Conservation (phyloP, 2,888 invertebrate genomes). For the Dasysyrphus tricinctus region DNA sequence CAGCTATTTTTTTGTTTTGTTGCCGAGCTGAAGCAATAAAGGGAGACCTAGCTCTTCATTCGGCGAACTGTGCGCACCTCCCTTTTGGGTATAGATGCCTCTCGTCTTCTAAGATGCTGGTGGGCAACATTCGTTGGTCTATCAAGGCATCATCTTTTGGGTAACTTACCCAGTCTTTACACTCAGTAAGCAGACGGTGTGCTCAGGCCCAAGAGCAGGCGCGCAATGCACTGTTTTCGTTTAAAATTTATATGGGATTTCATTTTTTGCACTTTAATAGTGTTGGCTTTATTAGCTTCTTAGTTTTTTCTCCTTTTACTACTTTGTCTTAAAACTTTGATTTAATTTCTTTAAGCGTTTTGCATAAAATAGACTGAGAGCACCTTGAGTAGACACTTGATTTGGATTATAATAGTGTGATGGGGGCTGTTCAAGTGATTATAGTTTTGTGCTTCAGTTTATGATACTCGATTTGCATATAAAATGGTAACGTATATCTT, state of each 20-base stretch:
- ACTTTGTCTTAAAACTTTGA: not conserved
- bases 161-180: not conserved
- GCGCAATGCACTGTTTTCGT: conserved; percentile 13
- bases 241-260: conserved; percentile 34
- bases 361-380: not conserved
- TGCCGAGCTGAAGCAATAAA: conserved; percentile 17
- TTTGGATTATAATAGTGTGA: too few relatives aligned
- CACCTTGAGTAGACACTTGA: not conserved
- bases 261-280: conserved; percentile 17
- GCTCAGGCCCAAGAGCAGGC: not conserved
- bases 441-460: not conserved
- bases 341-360: not conserved
- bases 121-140: conserved; percentile 72
- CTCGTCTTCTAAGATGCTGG: conserved; percentile 32
- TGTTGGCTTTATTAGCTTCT: conserved; percentile 25
- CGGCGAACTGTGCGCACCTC: conserved; percentile 8
- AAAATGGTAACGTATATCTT: not conserved
- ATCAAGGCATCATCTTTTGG: conserved; percentile 54
- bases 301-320: not conserved
- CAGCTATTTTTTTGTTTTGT: conserved; percentile 16
- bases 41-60: conserved; percentile 42
- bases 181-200: not conserved
- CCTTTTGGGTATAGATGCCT: conserved; percentile 42
- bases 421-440: not conserved
- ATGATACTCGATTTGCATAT: not conserved